These are phyloP conservation scores for Mormyrus lacerda DNA, from an alignment of 2,113 vertebrate genomes.

Conservation along the genomic window DNA sequence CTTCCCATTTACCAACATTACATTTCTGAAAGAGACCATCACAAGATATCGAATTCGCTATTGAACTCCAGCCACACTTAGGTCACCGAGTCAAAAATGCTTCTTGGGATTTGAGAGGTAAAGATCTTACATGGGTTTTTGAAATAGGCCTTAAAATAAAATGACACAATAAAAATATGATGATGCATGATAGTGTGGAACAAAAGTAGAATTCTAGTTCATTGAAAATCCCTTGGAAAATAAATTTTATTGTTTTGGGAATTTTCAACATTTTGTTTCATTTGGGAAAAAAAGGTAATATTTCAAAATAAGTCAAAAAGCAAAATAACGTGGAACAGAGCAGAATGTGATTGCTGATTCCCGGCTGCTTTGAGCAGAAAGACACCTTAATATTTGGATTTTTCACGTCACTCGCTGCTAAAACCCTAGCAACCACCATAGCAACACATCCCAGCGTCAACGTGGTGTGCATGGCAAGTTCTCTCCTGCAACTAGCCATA, in stretches of 20 bases:
- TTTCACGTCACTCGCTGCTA: constrained; percentile 62
- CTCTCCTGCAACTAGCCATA: constrained; percentile 45
- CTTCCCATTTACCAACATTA: neutral
- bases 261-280: constrained; percentile 1
- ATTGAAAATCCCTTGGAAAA: constrained; percentile 43
- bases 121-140: neutral
- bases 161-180: neutral
- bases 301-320: constrained; percentile 37
- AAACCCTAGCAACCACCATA: constrained; percentile 74
- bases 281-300: neutral
- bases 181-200: neutral
- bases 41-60: neutral
- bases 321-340: constrained; percentile 28
- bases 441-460: constrained; percentile 63
- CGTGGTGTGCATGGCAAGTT: constrained; percentile 68
- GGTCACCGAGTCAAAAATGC: neutral
- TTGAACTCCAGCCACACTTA: neutral
- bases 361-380: constrained; percentile 54
- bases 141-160: neutral
- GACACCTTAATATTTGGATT: constrained; percentile 72
- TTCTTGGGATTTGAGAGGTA: neutral
- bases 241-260: constrained; percentile 42
- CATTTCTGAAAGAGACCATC: neutral
- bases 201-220: neutral
- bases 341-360: constrained; percentile 53